Conservation (phyloP, 2,113 vertebrate species). For the Promerops cafer region DNA sequence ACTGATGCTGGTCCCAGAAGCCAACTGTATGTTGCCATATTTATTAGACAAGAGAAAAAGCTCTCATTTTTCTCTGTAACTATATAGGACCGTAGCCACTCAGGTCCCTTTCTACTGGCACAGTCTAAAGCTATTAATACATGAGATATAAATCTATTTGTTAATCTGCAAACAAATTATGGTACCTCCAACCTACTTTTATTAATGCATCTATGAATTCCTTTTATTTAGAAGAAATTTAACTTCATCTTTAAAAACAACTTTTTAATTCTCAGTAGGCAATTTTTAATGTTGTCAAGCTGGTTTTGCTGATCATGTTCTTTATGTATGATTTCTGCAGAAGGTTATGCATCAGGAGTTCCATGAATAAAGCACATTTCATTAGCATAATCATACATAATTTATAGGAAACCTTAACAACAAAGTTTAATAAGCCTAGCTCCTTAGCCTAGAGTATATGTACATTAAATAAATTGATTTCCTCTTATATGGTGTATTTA, state of each 20-base stretch:
- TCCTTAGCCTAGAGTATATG: not conserved
- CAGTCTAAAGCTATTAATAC: not conserved
- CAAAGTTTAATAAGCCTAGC: not conserved
- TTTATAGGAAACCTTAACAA: not conserved
- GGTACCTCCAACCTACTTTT: not conserved
- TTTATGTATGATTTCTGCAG: not conserved
- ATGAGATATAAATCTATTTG: not conserved
- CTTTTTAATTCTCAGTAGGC: not conserved
- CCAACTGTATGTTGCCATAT: not conserved
- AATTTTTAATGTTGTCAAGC: not conserved
- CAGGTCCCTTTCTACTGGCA: not conserved
- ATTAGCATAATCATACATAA: not conserved
- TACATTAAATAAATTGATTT: not conserved
- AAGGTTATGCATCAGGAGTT: not conserved
- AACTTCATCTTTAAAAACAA: not conserved
- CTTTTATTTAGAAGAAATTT: not conserved
- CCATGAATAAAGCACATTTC: not conserved
- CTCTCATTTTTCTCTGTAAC: not conserved
- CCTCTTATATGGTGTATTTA: not conserved
- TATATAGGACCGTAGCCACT: not conserved
- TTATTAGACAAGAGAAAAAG: slow-evolving; percentile 1
- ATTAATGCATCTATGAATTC: not conserved
- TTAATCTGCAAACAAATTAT: not conserved
- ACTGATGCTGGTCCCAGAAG: not conserved
- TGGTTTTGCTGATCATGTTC: not conserved